Evolutionary conservation across 2,797 vertebrate species (phyloP).

Genomic region (Oreochromis grahami): DNA sequence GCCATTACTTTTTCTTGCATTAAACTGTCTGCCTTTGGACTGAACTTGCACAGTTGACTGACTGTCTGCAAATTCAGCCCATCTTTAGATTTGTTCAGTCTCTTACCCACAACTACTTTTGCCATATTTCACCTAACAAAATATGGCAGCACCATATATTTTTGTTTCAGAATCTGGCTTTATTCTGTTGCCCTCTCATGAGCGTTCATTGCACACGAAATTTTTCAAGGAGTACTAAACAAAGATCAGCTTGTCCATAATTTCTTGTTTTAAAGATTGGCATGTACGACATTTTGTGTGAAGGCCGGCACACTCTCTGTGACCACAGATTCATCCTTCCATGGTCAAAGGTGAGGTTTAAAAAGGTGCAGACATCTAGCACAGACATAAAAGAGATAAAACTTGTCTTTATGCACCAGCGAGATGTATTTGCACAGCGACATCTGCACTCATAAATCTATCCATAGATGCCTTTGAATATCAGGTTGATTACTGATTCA

Average conservation of each 20-base stretch:
- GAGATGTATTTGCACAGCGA: not conserved
- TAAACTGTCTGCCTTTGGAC: not conserved
- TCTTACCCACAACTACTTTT: not conserved
- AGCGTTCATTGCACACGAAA: not conserved
- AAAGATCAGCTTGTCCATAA: not conserved
- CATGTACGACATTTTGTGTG: not conserved
- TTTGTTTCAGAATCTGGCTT: not conserved
- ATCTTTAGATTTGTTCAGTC: not conserved
- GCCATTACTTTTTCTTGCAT: not conserved
- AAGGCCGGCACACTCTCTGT: not conserved
- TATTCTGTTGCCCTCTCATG: not conserved
- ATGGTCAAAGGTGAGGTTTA: not conserved
- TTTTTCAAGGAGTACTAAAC: not conserved
- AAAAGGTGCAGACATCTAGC: not conserved
- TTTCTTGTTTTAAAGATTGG: not conserved
- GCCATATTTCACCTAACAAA: not conserved
- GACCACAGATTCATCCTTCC: not conserved
- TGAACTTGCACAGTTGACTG: fast-evolving
- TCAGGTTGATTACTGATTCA: not conserved
- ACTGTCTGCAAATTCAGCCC: not conserved
- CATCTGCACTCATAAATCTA: not conserved
- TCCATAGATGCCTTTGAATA: not conserved
- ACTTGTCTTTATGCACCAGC: not conserved
- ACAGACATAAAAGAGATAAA: not conserved
- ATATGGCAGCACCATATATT: not conserved